Percentiles rank a stretch among this genome's conserved stretches.
Evolutionary conservation across 1,140 invertebrate genomes (phyloP).

Genomic region (Maconellicoccus hirsutus): DNA sequence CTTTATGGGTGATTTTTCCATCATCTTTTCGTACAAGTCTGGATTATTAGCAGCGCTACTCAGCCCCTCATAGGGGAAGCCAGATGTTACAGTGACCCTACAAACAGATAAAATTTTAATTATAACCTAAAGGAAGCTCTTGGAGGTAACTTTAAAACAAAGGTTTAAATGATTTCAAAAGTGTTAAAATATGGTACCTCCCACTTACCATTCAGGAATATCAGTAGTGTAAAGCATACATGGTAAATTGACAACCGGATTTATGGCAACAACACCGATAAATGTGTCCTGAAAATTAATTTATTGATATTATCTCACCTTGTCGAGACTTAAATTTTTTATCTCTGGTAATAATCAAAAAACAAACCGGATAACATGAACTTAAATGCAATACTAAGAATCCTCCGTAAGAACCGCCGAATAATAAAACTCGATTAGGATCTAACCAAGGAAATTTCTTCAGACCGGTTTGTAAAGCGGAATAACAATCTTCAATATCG

Average conservation of each 20-base stretch:
- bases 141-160: no score
- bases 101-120: no score
- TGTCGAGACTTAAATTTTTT: no score
- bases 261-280: no score
- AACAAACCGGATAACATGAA: conserved; percentile 63
- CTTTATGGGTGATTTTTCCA: conserved; percentile 48
- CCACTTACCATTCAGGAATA: conserved; percentile 73
- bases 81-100: conserved; percentile 41
- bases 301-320: no score
- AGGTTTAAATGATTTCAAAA: no score
- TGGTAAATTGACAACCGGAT: no score
- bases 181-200: no score
- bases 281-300: no score
- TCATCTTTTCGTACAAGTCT: conserved; percentile 42
- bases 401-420: conserved; percentile 83
- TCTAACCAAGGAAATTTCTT: conserved; percentile 44
- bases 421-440: conserved; percentile 42
- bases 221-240: no score
- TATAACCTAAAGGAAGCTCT: no score
- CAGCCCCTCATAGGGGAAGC: conserved; percentile 37
- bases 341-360: no score
- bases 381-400: conserved; percentile 76
- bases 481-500: conserved; percentile 72
- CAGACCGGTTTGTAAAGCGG: conserved; percentile 44
- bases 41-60: conserved; percentile 17